Conservation (phyloP, 92 coral and sea anemone genomes). For the Paramuricea clavata region DNA sequence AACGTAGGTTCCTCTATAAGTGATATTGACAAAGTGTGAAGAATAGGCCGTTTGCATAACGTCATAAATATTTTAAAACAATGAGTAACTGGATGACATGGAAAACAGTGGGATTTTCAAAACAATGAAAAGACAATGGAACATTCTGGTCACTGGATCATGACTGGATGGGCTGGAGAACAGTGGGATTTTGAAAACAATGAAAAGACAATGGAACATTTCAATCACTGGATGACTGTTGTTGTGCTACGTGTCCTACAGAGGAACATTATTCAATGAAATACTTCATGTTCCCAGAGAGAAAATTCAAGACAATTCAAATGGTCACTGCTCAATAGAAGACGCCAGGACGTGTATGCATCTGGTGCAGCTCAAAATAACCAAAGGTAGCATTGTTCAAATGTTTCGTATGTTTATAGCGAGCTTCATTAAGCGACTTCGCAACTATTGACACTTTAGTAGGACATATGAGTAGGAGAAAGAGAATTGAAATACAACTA, state of each 20-base stretch:
- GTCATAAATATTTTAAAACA: no score
- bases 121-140: no score
- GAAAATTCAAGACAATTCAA: conserved; percentile 70
- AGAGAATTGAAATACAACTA: not conserved
- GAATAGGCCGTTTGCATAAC: no score
- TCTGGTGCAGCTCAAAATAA: conserved; percentile 80
- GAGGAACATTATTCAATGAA: not conserved
- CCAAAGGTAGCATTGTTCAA: conserved; percentile 71
- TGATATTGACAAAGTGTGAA: no score
- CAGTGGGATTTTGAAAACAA: no score
- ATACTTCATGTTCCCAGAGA: not conserved
- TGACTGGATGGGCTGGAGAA: not conserved
- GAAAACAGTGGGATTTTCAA: no score
- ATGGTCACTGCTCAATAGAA: conserved; percentile 94
- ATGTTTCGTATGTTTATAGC: not conserved
- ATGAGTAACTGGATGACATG: no score
- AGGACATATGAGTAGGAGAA: not conserved
- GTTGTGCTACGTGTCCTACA: not conserved
- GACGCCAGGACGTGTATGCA: conserved; percentile 93
- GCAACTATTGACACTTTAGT: no score
- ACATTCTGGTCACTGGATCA: not conserved
- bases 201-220: not conserved
- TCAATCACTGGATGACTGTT: not conserved
- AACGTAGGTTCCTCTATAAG: no score
- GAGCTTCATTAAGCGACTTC: no score